Evolutionary conservation across 2,113 vertebrate genomes (phyloP).

Genomic region (Cryptomyrus ogoouensis): DNA sequence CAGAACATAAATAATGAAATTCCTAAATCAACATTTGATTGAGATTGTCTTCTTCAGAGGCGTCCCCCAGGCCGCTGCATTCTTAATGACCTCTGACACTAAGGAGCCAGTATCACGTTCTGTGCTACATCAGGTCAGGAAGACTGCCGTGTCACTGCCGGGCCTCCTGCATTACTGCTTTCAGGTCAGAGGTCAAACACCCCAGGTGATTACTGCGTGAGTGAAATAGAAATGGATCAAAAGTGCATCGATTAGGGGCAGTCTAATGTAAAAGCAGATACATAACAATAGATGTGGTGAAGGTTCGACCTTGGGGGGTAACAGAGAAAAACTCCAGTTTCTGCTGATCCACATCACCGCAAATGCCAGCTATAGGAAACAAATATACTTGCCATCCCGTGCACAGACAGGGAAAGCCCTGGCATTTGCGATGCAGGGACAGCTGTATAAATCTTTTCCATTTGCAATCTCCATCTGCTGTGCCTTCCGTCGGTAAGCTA

Average conservation of each 20-base stretch:
- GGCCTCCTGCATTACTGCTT: not conserved
- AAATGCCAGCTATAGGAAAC: not conserved
- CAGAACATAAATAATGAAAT: conserved; percentile 5
- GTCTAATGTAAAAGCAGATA: not conserved
- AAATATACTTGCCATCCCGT: not conserved
- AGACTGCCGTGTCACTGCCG: not conserved
- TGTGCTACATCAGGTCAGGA: not conserved
- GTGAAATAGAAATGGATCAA: not conserved
- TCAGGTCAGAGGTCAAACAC: not conserved
- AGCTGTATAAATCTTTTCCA: not conserved
- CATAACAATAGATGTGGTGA: not conserved
- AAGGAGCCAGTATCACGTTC: not conserved
- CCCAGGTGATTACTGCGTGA: not conserved
- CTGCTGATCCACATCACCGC: not conserved
- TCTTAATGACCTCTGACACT: not conserved
- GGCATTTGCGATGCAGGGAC: not conserved
- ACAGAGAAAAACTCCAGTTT: not conserved
- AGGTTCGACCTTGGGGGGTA: not conserved
- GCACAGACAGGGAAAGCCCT: not conserved
- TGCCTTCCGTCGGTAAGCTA: not conserved
- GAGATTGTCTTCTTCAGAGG: not conserved
- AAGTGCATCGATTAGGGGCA: not conserved
- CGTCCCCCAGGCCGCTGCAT: not conserved
- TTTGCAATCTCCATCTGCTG: not conserved
- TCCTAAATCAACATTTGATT: not conserved